Base-by-base conservation (phyloP, 1,140 invertebrate species). In the Aphaenogaster floridana region DNA sequence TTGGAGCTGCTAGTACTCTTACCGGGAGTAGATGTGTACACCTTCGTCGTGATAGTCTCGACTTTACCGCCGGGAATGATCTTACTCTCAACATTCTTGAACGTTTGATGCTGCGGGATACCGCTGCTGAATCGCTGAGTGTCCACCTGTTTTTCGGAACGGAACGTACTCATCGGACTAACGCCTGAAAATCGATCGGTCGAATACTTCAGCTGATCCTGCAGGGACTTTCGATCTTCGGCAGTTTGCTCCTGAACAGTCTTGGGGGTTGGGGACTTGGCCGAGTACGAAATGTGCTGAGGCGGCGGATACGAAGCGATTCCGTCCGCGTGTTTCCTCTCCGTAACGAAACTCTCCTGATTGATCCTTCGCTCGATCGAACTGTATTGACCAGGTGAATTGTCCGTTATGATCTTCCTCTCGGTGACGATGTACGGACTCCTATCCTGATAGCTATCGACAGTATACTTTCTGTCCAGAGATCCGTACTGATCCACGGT, bases 1-100 rank as follows among this genome's bases (percentile, higher is more conserved):
- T 96, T 96, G 1, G 94, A 93, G 13, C 86, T 89, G 63, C 88
- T 93, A 64, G 77, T 92, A 28, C 89, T 94, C 86, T 94, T 92
- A 0, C 91, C 90, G 9, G 95, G 94, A 3, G 93, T 94, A 4
- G 94, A 94, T 0, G 95, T 94, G 79, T 95, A 96, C 48, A 95
- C 93, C 79, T 95, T 96, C 45, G 96, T 96, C 5, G 93, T 95
- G 48, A 93, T 93, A 0, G 94, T 94, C 1, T 95, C 95, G 21
- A 95, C 89, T 36, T 90, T 93, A 0, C 92, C 93, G 11, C 92
- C 93, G 11, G 94, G 94, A 1, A 92, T 71, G 0, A 79, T 48
- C 54, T 93, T 95, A 9, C 69, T 92, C 15, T 95, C 94, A 4
- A 94, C 63, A 57, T 93, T 94, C 48, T 90, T 94, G n/a, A 88